These are phyloP conservation scores for Pecten maximus DNA, from an alignment of 2,888 invertebrate genomes.

Conservation along the genomic window DNA sequence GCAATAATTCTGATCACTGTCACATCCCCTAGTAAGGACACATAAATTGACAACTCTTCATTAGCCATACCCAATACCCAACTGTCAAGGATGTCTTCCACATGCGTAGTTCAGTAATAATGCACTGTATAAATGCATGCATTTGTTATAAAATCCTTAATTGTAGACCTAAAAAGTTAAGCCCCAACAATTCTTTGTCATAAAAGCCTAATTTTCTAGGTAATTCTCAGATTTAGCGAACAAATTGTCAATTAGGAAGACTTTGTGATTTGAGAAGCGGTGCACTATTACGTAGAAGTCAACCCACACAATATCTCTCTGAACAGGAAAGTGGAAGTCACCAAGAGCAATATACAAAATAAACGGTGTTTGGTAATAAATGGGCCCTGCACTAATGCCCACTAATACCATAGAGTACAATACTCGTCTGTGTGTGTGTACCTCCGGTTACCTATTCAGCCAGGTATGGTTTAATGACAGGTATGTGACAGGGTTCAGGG, in stretches of 20 bases:
- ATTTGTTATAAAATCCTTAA: background rate
- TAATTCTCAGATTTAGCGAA: background rate
- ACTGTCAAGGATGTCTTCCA: too few species aligned
- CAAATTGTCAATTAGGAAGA: background rate
- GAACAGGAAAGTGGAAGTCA: background rate
- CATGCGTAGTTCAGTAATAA: too few species aligned
- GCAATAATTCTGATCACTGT: too few species aligned
- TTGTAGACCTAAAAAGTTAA: background rate
- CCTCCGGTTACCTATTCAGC: constrained; percentile 25
- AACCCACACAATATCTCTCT: background rate
- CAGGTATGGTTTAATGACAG: constrained; percentile 16
- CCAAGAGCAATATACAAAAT: background rate
- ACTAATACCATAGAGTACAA: background rate
- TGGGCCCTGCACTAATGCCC: background rate
- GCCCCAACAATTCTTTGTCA: background rate
- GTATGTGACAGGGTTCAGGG: constrained; percentile 19
- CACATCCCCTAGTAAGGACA: too few species aligned
- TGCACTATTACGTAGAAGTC: background rate
- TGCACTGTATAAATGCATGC: background rate
- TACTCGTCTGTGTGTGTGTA: background rate
- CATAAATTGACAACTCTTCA: too few species aligned
- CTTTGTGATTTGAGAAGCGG: background rate
- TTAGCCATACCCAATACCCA: too few species aligned
- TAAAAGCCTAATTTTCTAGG: background rate
- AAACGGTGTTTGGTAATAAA: background rate